Conservation (phyloP, 2,888 invertebrate species). For the Erebia epiphron region DNA sequence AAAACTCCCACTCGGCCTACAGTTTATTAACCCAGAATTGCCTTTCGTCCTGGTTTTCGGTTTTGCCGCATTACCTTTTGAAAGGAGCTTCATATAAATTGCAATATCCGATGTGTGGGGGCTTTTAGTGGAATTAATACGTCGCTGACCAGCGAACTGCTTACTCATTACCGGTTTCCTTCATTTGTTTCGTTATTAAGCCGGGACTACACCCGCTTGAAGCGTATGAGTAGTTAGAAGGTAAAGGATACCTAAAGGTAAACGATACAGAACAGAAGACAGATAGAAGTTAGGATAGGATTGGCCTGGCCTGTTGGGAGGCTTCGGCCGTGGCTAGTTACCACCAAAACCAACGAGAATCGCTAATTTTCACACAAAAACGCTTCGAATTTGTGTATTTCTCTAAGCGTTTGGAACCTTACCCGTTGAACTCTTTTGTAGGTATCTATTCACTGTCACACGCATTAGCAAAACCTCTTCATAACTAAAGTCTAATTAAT, state of each 20-base stretch:
- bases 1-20: too few relatives aligned
- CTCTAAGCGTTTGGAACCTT: background rate
- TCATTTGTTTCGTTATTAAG: conserved; percentile 16
- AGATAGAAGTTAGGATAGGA: too few relatives aligned
- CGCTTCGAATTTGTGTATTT: too few relatives aligned
- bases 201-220: background rate
- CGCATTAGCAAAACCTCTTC: too few relatives aligned
- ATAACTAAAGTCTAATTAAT: too few relatives aligned
- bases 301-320: too few relatives aligned
- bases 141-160: conserved; percentile 45
- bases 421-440: conserved; percentile 4
- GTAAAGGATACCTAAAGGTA: too few relatives aligned
- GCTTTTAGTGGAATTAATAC: conserved; percentile 72
- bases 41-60: conserved; percentile 53
- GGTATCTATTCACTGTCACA: background rate
- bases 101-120: conserved; percentile 69
- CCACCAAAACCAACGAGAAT: too few relatives aligned
- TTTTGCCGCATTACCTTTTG: conserved; percentile 49
- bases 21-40: conserved; percentile 51
- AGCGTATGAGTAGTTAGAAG: too few relatives aligned
- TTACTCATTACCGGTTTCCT: conserved; percentile 41
- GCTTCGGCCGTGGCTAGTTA: too few relatives aligned
- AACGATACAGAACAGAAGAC: too few relatives aligned
- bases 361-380: too few relatives aligned
- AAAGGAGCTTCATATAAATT: conserved; percentile 51